phyloP scores from a whole-genome alignment of 2,113 vertebrate species.

The Romanogobio albipinnatus region DNA sequence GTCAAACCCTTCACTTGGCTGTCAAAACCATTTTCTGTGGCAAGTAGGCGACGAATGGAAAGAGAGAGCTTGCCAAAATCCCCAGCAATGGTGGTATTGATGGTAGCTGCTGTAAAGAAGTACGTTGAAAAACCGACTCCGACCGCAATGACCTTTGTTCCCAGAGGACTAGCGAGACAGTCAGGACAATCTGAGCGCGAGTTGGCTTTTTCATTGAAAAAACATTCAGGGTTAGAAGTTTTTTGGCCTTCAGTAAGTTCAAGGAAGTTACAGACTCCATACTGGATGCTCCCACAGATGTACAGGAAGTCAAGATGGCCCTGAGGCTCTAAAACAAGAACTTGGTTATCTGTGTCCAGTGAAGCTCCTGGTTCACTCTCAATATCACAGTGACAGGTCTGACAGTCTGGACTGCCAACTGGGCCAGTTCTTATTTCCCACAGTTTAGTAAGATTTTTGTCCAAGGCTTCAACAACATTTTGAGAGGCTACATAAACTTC shows the following conservation, averaged over 20 bases:
- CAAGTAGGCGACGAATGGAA: slow-evolving; percentile 82
- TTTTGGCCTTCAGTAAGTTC: slow-evolving; percentile 53
- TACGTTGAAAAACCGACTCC: slow-evolving; percentile 64
- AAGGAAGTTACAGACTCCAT: slow-evolving; percentile 84
- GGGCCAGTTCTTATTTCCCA: slow-evolving; percentile 84
- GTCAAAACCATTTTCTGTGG: slow-evolving; percentile 82
- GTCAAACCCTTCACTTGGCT: slow-evolving; percentile 73
- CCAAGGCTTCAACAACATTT: slow-evolving; percentile 81
- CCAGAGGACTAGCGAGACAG: slow-evolving; percentile 89
- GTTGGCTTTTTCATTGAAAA: slow-evolving; percentile 75
- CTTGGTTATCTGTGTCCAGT: slow-evolving; percentile 80
- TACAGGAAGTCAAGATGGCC: slow-evolving; percentile 71
- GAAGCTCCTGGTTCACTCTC: slow-evolving; percentile 49
- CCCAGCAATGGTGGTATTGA: slow-evolving; percentile 72
- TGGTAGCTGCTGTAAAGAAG: slow-evolving; percentile 85
- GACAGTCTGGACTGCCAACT: slow-evolving; percentile 75
- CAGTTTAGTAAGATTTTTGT: slow-evolving; percentile 54
- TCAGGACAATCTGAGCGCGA: slow-evolving; percentile 74
- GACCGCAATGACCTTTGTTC: slow-evolving; percentile 81
- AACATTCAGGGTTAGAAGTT: slow-evolving; percentile 66
- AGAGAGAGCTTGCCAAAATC: slow-evolving; percentile 83
- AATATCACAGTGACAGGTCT: slow-evolving; percentile 78
- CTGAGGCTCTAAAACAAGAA: slow-evolving; percentile 81
- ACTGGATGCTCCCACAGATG: slow-evolving; percentile 81
- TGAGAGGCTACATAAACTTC: slow-evolving; percentile 83